A percentile compares a stretch with the other conserved stretches of the same genome.
These are phyloP conservation scores for Melinopterus prodromus DNA, from an alignment of 2,888 invertebrate species.

Conservation along the genomic window DNA sequence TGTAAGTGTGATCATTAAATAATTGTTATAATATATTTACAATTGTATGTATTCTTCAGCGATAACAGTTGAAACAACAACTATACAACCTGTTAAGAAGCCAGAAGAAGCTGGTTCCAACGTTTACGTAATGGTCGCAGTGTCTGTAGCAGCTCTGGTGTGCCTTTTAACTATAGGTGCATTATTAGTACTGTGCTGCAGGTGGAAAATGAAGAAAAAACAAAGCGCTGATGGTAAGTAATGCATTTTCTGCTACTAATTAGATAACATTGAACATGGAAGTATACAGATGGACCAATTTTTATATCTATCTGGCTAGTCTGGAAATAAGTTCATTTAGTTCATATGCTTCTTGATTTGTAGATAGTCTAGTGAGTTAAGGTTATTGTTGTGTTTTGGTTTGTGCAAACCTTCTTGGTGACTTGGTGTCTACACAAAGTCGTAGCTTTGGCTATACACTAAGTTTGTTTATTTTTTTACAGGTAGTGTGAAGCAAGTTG, in stretches of 20 bases:
- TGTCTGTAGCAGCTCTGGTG: constrained; percentile 63
- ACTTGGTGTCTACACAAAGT: too few species aligned
- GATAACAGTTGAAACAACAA: constrained; percentile 34
- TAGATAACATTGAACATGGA: too few species aligned
- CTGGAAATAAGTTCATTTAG: too few species aligned
- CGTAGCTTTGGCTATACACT: constrained; percentile 7
- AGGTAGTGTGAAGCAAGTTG: constrained; percentile 53
- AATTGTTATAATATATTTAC: constrained; percentile 33
- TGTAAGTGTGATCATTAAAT: constrained; percentile 56
- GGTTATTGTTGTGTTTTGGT: too few species aligned
- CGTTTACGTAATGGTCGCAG: constrained; percentile 67
- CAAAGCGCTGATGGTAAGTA: constrained; percentile 49
- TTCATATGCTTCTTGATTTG: too few species aligned
- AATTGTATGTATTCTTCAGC: constrained; percentile 19
- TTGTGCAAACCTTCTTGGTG: too few species aligned
- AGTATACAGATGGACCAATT: too few species aligned
- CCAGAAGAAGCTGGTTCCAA: constrained; percentile 39
- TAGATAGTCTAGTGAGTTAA: too few species aligned
- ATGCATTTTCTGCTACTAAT: too few species aligned
- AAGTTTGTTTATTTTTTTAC: constrained; percentile 18
- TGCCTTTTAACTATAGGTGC: constrained; percentile 58
- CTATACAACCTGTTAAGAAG: constrained; percentile 33
- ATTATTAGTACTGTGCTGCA: constrained; percentile 61
- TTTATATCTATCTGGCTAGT: too few species aligned
- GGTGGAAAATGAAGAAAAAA: constrained; percentile 62